Conservation (phyloP, 2,797 vertebrate species). For the Gymnoscopelus braueri region DNA sequence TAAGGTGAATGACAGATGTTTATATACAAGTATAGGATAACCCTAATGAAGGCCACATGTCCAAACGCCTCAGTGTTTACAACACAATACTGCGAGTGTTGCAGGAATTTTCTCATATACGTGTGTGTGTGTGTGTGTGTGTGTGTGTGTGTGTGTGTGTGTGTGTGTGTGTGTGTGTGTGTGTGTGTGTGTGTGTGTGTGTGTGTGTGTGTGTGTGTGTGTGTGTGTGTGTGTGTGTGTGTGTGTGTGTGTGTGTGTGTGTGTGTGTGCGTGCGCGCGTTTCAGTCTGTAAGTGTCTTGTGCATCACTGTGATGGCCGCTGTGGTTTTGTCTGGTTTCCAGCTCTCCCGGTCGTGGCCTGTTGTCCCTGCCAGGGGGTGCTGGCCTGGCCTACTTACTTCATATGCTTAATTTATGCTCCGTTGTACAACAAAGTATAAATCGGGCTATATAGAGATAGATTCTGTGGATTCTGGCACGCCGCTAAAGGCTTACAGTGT, state of each 20-base stretch:
- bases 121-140: conserved; percentile 14
- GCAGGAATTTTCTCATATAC: background rate
- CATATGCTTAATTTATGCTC: background rate
- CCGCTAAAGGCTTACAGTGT: conserved; percentile 37
- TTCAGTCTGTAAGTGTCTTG: conserved; percentile 17
- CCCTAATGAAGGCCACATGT: background rate
- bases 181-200: conserved; percentile 1
- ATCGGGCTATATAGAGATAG: conserved; percentile 36
- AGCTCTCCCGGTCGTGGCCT: conserved; percentile 40
- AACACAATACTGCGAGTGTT: too few species aligned
- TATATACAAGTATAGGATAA: conserved; percentile 20
- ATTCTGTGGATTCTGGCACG: conserved; percentile 41
- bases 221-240: conserved; percentile 7
- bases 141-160: conserved; percentile 8
- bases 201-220: conserved; percentile 13
- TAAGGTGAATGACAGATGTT: conserved; percentile 66
- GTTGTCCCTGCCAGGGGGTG: conserved; percentile 45
- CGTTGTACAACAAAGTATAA: too few species aligned
- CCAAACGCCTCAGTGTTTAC: background rate
- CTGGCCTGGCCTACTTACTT: conserved; percentile 62
- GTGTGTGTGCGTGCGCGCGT: conserved; percentile 11
- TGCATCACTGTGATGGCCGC: conserved; percentile 40
- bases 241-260: conserved; percentile 7
- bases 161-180: conserved; percentile 15
- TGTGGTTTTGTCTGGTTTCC: conserved; percentile 65